Conservation (phyloP, 2,888 invertebrate species). For the Aphidoletes aphidimyza region DNA sequence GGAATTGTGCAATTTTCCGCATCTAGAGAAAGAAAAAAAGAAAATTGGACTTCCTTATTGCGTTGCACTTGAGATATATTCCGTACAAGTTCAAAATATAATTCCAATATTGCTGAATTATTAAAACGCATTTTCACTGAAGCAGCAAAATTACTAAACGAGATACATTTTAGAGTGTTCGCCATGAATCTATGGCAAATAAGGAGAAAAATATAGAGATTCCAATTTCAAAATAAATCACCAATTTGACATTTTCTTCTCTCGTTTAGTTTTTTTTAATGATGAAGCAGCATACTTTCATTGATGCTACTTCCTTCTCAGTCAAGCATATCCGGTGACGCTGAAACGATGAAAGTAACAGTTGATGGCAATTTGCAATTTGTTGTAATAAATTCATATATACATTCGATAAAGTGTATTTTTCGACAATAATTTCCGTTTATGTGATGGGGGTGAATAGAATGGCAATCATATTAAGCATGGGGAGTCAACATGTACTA, state of each 20-base stretch:
- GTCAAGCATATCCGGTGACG: neutral
- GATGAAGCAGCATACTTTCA: neutral
- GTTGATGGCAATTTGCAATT: slow-evolving; percentile 39
- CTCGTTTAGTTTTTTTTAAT: too few species aligned
- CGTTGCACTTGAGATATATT: neutral
- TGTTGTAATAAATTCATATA: slow-evolving; percentile 26
- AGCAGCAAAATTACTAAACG: neutral
- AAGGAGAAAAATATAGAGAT: too few species aligned
- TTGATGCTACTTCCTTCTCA: neutral
- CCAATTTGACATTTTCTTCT: slow-evolving; percentile 19
- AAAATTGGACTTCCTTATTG: neutral
- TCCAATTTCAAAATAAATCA: slow-evolving; percentile 36
- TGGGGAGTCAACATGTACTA: too few species aligned
- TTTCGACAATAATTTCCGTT: neutral
- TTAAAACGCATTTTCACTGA: neutral
- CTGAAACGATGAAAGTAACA: neutral
- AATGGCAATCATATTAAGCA: neutral
- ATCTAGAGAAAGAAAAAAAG: neutral
- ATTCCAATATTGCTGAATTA: neutral
- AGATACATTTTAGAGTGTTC: neutral
- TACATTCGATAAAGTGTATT: neutral
- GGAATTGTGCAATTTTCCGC: neutral
- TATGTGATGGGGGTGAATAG: neutral
- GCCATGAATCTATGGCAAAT: neutral
- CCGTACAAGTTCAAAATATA: neutral